phyloP scores from a whole-genome alignment of 2,797 vertebrate genomes.

The Lerista edwardsae region DNA sequence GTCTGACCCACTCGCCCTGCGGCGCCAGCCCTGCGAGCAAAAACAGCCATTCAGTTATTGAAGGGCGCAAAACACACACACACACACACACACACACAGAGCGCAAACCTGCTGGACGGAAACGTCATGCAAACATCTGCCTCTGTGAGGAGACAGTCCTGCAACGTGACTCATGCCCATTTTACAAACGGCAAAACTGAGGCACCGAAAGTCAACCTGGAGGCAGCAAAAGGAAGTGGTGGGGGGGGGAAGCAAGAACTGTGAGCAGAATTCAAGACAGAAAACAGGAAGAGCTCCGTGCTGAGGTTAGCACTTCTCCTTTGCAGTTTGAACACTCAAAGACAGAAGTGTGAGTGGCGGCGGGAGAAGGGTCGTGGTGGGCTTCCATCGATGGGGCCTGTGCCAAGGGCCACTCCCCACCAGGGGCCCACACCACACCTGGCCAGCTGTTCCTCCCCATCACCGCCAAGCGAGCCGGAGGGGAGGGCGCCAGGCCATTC shows the following conservation, averaged over 20 bases:
- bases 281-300: no score
- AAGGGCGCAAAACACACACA: accelerated
- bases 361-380: not conserved
- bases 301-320: not conserved
- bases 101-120: accelerated
- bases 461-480: no score
- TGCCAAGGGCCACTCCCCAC: no score
- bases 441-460: not conserved
- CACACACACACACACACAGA: accelerated
- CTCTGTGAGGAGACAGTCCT: not conserved
- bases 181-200: not conserved
- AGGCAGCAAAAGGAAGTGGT: not conserved
- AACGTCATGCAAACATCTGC: not conserved
- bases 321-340: not conserved
- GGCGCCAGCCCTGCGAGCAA: slow-evolving; percentile 2
- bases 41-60: not conserved
- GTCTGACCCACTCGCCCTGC: slow-evolving; percentile 56
- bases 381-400: no score
- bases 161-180: not conserved
- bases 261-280: not conserved
- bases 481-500: no score
- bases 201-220: not conserved
- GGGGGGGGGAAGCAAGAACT: not conserved
- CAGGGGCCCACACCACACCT: no score
- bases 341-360: not conserved